Evolutionary conservation across 2,888 invertebrate genomes (phyloP).

Genomic region (Bhutanitis thaidina): DNA sequence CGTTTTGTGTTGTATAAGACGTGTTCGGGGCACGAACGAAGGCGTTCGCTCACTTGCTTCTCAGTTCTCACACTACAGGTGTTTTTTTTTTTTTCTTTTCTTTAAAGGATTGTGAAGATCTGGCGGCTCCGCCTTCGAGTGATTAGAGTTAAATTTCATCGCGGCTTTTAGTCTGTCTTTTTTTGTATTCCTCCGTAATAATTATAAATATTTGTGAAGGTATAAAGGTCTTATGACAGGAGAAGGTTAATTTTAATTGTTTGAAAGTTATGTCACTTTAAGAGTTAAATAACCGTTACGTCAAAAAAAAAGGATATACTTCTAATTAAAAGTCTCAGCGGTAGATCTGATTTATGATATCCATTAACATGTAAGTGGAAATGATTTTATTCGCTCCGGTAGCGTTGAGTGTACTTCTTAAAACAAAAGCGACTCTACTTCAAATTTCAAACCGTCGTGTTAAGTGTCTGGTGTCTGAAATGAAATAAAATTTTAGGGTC

Average conservation of each 20-base stretch:
- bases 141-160: slow-evolving; percentile 51
- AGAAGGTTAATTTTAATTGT: too few species aligned
- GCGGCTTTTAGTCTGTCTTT: not conserved
- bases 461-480: slow-evolving; percentile 3
- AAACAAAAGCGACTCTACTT: not conserved
- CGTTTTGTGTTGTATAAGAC: not conserved
- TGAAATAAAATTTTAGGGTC: slow-evolving; percentile 19
- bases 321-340: too few species aligned
- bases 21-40: slow-evolving; percentile 1
- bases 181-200: too few species aligned
- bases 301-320: too few species aligned
- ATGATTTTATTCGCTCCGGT: too few species aligned
- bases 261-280: too few species aligned
- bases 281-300: too few species aligned
- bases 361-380: too few species aligned
- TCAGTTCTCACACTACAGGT: slow-evolving; percentile 67
- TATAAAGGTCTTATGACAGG: too few species aligned
- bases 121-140: slow-evolving; percentile 53
- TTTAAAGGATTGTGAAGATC: slow-evolving; percentile 42
- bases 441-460: not conserved
- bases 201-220: too few species aligned
- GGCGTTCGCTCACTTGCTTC: slow-evolving; percentile 33
- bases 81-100: slow-evolving; percentile 53
- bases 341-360: too few species aligned
- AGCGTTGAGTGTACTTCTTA: not conserved